These are phyloP conservation scores for Poecilia latipinna DNA, from an alignment of 2,113 vertebrate species.

Conservation along the genomic window DNA sequence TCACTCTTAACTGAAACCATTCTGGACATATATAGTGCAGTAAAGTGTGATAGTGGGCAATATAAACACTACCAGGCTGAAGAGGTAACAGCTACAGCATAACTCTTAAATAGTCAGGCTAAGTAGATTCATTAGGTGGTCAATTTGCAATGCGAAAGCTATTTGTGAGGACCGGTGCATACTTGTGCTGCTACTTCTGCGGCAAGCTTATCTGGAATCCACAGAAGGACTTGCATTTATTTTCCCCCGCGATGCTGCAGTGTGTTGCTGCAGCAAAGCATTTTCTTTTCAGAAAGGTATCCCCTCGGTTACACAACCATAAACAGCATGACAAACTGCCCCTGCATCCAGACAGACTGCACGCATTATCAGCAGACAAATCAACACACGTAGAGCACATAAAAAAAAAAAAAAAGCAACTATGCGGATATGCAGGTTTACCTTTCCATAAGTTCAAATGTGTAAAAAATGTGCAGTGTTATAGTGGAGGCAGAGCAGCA, in stretches of 20 bases:
- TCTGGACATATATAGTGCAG: not conserved
- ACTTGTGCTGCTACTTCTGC: conserved; percentile 18
- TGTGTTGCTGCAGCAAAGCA: not conserved
- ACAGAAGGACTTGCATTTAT: conserved; percentile 45
- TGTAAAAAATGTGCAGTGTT: conserved; percentile 14
- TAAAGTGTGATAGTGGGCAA: not conserved
- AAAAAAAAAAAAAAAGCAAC: conserved; percentile 4
- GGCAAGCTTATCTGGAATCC: conserved; percentile 28
- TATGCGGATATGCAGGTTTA: conserved; percentile 42
- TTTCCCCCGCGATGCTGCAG: conserved; percentile 33
- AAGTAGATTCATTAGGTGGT: not conserved
- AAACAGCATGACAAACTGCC: conserved; percentile 57
- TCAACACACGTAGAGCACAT: conserved; percentile 19
- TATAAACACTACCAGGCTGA: not conserved
- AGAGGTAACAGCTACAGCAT: not conserved
- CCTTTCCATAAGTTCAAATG: conserved; percentile 27
- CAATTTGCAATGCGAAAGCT: not conserved
- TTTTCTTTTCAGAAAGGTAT: conserved; percentile 8
- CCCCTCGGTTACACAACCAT: conserved; percentile 2
- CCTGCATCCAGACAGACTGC: conserved; percentile 26
- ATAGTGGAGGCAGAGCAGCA: conserved; percentile 8
- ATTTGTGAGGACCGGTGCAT: not conserved
- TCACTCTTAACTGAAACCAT: not conserved
- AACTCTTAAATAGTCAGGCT: conserved; percentile 3
- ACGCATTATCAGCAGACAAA: conserved; percentile 31